Base-by-base conservation (phyloP, 2,113 vertebrate genomes). In the Thinocorus orbignyianus region DNA sequence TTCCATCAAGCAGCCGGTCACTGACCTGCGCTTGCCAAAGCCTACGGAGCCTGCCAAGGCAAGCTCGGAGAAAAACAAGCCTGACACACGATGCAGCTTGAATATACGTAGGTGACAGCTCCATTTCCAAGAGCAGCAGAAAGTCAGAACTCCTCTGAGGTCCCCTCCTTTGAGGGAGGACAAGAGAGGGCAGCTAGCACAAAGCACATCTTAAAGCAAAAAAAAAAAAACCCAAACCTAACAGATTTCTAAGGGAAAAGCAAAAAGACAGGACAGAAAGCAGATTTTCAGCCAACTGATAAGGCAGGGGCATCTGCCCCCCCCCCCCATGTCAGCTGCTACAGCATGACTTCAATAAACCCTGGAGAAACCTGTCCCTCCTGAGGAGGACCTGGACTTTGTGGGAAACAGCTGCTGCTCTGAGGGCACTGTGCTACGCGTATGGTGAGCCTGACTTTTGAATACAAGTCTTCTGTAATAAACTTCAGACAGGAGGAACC, bases 351-450 rank as follows among this genome's bases (percentile, higher is more conserved):
- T 57, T 64, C 71, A 71, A 33, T 48, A 66, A 71, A 90, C 30
- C 42, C 39, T 23, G 52, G 65, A 73, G 71, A 88, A 88, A 58
- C 26, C 42, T 2, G 0, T 39, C 37, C 39, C 72, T 57, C 41
- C 25, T 1, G 6, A 80, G 58, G 49, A 42, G 58, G 49, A 42
- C 31, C 23, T n/a, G 24, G 24, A 41, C 35, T 57, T n/a, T 1
- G 12, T 15, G 69, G 68, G 25, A 39, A 46, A n/a, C 2, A 2
- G 39, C 35, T 64, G 49, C 79, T 66, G 74, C 55, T 73, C 44
- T 9, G 23, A 70, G 25, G 37, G 48, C 23, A 18, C n/a, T 24
- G 33, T 9, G n/a, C 1, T 2, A 69, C 8, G 33, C 0, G 0
- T 55, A 25, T 2, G 6, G n/a, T 37, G 23, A 91, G n/a, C 69